Evolutionary conservation across 64 coral and sea anemone genomes (phyloP).

Genomic region (Pocillopora damicornis): DNA sequence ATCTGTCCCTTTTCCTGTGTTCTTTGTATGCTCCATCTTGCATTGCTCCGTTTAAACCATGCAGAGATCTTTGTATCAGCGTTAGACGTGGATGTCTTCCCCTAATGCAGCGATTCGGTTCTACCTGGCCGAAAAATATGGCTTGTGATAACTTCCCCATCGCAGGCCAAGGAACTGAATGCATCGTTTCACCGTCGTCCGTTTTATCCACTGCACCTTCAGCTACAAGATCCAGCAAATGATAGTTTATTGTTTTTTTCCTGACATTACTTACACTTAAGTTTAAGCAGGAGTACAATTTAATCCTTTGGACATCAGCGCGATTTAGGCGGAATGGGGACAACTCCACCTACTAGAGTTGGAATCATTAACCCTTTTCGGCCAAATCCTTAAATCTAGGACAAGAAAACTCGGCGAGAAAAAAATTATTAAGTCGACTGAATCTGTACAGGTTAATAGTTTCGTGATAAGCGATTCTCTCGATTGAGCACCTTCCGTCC

Average conservation of each 20-base stretch:
- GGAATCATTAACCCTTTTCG: too few species aligned
- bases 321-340: too few species aligned
- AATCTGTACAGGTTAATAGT: too few species aligned
- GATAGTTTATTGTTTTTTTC: not conserved
- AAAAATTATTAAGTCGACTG: too few species aligned
- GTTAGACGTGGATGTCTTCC: not conserved
- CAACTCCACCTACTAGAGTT: too few species aligned
- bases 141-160: conserved; percentile 43
- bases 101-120: conserved; percentile 26
- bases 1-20: conserved; percentile 48
- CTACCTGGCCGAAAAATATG: conserved; percentile 32
- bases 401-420: too few species aligned
- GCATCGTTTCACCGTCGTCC: not conserved
- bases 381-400: too few species aligned
- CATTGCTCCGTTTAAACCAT: not conserved
- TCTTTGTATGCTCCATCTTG: conserved; percentile 59
- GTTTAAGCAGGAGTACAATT: too few species aligned
- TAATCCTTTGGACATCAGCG: too few species aligned
- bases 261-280: not conserved
- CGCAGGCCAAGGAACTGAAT: not conserved
- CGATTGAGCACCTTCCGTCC: too few species aligned
- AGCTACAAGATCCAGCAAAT: not conserved
- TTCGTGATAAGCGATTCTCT: too few species aligned
- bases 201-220: not conserved
- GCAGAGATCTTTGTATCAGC: conserved; percentile 49